phyloP scores from a whole-genome alignment of 1,140 invertebrate genomes.

The Homalodisca vitripennis region DNA sequence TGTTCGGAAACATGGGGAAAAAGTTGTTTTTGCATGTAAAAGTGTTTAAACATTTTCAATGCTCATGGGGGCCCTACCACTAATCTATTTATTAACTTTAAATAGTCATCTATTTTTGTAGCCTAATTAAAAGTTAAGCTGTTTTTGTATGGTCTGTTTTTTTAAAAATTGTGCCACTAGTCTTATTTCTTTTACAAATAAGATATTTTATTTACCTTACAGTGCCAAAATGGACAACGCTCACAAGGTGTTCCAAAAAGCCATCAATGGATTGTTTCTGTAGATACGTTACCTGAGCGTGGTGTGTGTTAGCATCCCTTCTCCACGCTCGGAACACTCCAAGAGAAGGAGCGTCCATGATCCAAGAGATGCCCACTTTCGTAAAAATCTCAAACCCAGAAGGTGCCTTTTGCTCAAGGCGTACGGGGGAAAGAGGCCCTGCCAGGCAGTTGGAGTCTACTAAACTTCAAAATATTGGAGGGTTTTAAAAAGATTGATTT shows the following conservation, averaged over 20 bases:
- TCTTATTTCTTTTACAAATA: too few relatives aligned
- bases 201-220: too few relatives aligned
- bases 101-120: too few relatives aligned
- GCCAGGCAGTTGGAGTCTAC: conserved; percentile 89
- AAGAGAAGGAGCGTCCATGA: conserved; percentile 73
- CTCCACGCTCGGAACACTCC: conserved; percentile 68
- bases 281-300: conserved; percentile 78
- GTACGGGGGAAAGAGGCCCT: conserved; percentile 96
- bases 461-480: conserved; percentile 78
- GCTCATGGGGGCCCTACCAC: too few relatives aligned
- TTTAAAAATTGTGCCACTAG: too few relatives aligned
- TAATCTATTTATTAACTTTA: too few relatives aligned
- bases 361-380: conserved; percentile 98
- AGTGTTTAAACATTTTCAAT: too few relatives aligned
- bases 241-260: conserved; percentile 94
- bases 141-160: too few relatives aligned
- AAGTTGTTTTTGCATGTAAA: too few relatives aligned
- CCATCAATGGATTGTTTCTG: conserved; percentile 84
- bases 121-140: too few relatives aligned
- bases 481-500: too few relatives aligned
- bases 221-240: conserved; percentile 89
- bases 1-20: too few relatives aligned
- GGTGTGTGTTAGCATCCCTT: conserved; percentile 79
- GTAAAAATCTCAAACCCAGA: conserved; percentile 84
- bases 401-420: conserved; percentile 88